phyloP scores from a whole-genome alignment of 1,140 invertebrate genomes.

The Arctopsyche grandis region DNA sequence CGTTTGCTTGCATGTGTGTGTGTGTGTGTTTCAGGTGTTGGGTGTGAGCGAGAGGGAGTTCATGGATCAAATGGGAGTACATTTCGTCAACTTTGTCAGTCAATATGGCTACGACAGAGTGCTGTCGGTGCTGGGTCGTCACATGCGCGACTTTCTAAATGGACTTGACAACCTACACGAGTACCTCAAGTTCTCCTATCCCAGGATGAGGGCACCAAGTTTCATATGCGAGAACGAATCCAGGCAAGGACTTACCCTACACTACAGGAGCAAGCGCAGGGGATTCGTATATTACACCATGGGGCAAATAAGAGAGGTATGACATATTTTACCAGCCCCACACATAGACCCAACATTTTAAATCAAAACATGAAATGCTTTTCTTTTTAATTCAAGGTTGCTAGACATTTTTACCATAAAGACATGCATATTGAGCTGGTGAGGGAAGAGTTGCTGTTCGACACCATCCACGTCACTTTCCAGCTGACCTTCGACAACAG shows the following conservation, averaged over 20 bases:
- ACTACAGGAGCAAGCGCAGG: slow-evolving; percentile 91
- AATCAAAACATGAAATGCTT: no score
- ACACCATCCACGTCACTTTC: slow-evolving; percentile 94
- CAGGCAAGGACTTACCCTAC: slow-evolving; percentile 87
- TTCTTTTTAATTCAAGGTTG: slow-evolving; percentile 80
- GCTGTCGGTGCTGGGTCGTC: slow-evolving; percentile 86
- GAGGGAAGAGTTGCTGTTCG: slow-evolving; percentile 84
- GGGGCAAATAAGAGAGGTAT: slow-evolving; percentile 91
- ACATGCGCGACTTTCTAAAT: slow-evolving; percentile 96
- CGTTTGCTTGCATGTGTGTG: no score
- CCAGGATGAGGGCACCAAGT: slow-evolving; percentile 86
- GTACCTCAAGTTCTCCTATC: slow-evolving; percentile 96
- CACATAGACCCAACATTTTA: neutral
- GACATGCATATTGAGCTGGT: slow-evolving; percentile 92
- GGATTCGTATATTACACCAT: slow-evolving; percentile 97
- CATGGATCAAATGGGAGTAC: slow-evolving; percentile 90
- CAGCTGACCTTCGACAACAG: slow-evolving; percentile 94
- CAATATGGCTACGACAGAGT: slow-evolving; percentile 95
- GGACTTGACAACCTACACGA: slow-evolving; percentile 97
- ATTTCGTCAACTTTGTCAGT: slow-evolving; percentile 91
- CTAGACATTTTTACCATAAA: slow-evolving; percentile 91
- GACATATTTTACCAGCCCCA: neutral
- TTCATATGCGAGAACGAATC: slow-evolving; percentile 98
- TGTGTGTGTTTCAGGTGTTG: slow-evolving; percentile 71
- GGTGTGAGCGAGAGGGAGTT: slow-evolving; percentile 87